Evolutionary conservation across 2,888 invertebrate species (phyloP), one percentile per base, ranked within the genome.

Genomic region (Tiliacea aurago): DNA sequence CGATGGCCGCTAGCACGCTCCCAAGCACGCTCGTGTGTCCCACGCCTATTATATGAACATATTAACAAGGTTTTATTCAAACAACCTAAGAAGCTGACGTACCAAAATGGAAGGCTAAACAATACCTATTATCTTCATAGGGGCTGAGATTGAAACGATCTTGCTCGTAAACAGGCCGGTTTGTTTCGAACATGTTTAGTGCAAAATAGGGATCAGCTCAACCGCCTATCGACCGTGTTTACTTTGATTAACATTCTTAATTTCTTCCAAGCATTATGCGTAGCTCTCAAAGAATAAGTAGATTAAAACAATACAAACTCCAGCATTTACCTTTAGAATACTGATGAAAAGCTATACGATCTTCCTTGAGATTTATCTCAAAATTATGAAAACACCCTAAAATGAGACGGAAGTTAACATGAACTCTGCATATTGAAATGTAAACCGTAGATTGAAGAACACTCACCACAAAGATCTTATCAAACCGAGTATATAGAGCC

Each of bases 71-170:
- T 90, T 88, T 88, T 89, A 89, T 89, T 88, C 88, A 91, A 90
- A 90, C 90, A 90, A 88, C 85, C 86, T 87, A 87, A 87, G 87
- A 87, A 87, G 89, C 89, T 91, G 91, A 91, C 90, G 87, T 84
- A 86, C 84, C 84, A 86, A 89, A 90, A 91, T 88, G 86, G 84
- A 87, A 88, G 87, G 81, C 88, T 89, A 90, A 91, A 91, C 91
- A 91, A 91, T 90, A 89, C 88, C 89, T 89, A 88, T 88, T 89
- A 90, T 88, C 89, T 89, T 86, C 86, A 86, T 85, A 89, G 87
- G 79, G 81, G 87, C 86, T 78, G 89, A 90, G 91, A 92, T 92
- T 92, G 89, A 87, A 91, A 87, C 88, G 87, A 88, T 86, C 89
- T 87, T 80, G 80, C 89, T 90, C 91, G 89, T 91, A 90, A 91